Evolutionary conservation across 35 echinoderm and acorn worm genomes (phyloP), one percentile per base, ranked within the genome.

Genomic region (Apostichopus parvimensis): DNA sequence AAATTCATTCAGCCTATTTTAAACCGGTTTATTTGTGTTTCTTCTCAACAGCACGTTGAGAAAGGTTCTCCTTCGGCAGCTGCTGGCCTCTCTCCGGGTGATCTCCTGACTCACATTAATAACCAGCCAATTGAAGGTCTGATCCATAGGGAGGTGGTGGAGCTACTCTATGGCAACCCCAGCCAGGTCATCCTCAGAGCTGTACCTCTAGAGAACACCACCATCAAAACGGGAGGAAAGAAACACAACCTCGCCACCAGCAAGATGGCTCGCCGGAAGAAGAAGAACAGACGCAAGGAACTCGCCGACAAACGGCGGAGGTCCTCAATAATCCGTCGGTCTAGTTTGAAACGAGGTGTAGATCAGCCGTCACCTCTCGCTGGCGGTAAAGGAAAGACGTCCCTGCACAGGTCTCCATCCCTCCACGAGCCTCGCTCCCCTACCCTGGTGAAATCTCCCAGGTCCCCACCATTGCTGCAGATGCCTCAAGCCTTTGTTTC

Each of bases 21-120:
- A 4, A 45, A 45, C 34, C 34, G 34, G 34, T 45, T 45, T 2
- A 45, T 73, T 54, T 57, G 12, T 11, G 18, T 21, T 77, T 53
- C 71, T 79, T 80, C 62, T 23, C 79, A 75, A 23, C 92, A 99
- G 97, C 62, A 93, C 92, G 97, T 99, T 87, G 97, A 99, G 52
- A 91, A 85, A 17, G 87, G 87, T 14, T 94, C 95, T 82, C 95
- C 93, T 53, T 87, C 95, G 6, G 96, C 93, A 61, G 87, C 91
- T 53, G 93, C 97, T 65, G 97, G 97, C 6, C 77, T 98, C 24
- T 79, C 81, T 61, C 93, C 95, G 4, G 92, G 85, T 62, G 94
- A 96, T 82, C 91, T 98, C 1, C 79, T 98, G 8, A 98, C 97
- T 18, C 97, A 98, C 93, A 95, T 98, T 88, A 98, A 98, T 81